Percentiles rank a stretch among this genome's conserved stretches.
These are phyloP conservation scores for Zaprionus lachaisei DNA, from an alignment of 1,140 invertebrate species.

Conservation along the genomic window DNA sequence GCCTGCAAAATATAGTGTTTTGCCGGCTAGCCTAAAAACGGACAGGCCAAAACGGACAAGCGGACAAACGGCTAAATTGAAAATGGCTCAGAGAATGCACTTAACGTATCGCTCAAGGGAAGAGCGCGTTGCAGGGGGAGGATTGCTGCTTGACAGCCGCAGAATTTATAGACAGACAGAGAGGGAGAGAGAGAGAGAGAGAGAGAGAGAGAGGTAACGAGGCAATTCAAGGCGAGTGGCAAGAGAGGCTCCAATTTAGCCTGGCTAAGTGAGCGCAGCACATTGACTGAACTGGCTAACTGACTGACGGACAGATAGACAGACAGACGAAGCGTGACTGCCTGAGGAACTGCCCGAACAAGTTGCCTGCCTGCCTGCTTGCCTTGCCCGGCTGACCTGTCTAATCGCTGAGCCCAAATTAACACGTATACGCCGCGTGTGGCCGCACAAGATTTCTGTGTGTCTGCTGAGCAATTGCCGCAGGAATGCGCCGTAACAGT, in stretches of 20 bases:
- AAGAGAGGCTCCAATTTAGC: constrained; percentile 59
- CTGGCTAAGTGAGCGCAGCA: constrained; percentile 18
- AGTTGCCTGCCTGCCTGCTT: constrained; percentile 15
- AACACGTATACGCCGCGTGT: constrained; percentile 78
- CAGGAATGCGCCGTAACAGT: constrained; percentile 4
- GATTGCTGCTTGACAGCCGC: constrained; percentile 48
- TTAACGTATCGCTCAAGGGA: constrained; percentile 33
- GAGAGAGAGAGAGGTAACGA: not conserved
- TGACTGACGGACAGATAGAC: not conserved
- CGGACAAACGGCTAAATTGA: constrained; percentile 64
- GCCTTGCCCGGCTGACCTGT: constrained; percentile 30
- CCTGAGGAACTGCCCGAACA: not conserved
- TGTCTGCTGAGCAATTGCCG: constrained; percentile 58
- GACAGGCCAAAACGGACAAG: constrained; percentile 2
- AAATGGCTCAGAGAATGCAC: constrained; percentile 71
- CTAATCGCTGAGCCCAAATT: constrained; percentile 74
- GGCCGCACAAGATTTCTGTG: constrained; percentile 68
- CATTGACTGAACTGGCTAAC: not conserved
- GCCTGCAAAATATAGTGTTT: constrained; percentile 73
- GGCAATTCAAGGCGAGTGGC: not conserved
- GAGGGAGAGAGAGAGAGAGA: not conserved
- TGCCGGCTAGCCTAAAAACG: constrained; percentile 52
- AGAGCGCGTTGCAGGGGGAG: not conserved
- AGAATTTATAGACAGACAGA: constrained; percentile 68
- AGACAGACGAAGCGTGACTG: constrained; percentile 4